These are phyloP conservation scores for Poecilus cupreus DNA, from an alignment of 2,888 invertebrate genomes.

Conservation along the genomic window DNA sequence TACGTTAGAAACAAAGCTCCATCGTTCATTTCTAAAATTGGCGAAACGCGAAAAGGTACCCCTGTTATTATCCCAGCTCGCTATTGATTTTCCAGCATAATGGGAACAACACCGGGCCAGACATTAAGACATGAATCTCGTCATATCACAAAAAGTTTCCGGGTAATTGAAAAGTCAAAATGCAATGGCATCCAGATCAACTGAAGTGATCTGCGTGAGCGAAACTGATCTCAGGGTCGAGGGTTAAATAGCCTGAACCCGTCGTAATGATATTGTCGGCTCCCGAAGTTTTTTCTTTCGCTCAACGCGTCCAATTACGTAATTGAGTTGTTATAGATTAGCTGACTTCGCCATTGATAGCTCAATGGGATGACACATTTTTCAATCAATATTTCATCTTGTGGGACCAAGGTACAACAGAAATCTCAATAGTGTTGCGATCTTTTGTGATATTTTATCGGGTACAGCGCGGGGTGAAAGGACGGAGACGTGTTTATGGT, in stretches of 20 bases:
- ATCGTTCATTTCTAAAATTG: slow-evolving; percentile 34
- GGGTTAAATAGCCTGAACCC: background rate
- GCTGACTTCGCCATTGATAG: background rate
- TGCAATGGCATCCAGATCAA: too few species aligned
- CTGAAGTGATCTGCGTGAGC: too few species aligned
- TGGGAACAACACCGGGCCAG: slow-evolving; percentile 5
- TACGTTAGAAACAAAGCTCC: slow-evolving; percentile 24
- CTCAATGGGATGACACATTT: background rate
- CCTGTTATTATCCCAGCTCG: slow-evolving; percentile 14
- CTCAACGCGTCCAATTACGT: background rate
- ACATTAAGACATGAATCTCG: slow-evolving; percentile 5
- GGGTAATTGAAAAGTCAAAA: slow-evolving; percentile 10
- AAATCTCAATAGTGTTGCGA: background rate
- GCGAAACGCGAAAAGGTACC: slow-evolving; percentile 10
- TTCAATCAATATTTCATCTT: background rate
- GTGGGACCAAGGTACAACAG: background rate
- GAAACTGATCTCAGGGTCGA: background rate
- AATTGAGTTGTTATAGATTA: background rate
- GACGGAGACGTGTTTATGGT: slow-evolving; percentile 43
- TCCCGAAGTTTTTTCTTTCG: background rate
- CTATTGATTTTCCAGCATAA: slow-evolving; percentile 31
- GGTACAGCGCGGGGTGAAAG: slow-evolving; percentile 21
- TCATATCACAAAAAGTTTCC: too few species aligned
- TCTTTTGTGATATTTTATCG: slow-evolving; percentile 30
- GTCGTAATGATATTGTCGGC: background rate